Evolutionary conservation across 2,113 vertebrate species (phyloP).

Genomic region (Micronycteris hirsuta): DNA sequence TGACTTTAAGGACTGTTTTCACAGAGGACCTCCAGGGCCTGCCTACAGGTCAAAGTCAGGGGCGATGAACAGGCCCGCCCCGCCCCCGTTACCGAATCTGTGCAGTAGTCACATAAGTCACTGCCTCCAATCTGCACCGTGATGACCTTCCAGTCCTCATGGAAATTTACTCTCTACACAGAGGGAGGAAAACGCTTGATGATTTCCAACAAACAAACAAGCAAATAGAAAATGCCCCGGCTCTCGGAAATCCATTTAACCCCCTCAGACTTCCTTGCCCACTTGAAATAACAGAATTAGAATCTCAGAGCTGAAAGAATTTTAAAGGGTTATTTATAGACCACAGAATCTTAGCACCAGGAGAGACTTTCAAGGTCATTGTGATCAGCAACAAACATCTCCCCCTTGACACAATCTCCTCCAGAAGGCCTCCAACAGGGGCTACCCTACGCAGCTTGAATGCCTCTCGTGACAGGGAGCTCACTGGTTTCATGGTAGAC

Average conservation of each 20-base stretch:
- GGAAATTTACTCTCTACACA: constrained; percentile 87
- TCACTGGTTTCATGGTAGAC: background rate
- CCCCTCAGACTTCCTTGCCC: background rate
- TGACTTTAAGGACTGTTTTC: background rate
- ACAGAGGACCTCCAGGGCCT: background rate
- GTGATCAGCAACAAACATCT: background rate
- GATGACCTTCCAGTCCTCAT: constrained; percentile 93
- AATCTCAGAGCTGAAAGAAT: background rate
- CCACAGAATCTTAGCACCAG: background rate
- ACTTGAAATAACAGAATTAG: background rate
- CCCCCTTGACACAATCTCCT: background rate
- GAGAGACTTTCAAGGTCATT: background rate
- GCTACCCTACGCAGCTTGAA: background rate
- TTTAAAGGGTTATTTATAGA: constrained; percentile 36
- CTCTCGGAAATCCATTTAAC: background rate
- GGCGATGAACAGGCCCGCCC: background rate
- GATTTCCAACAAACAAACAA: background rate
- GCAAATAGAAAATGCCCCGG: background rate
- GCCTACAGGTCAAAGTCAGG: background rate
- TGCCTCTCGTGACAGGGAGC: background rate
- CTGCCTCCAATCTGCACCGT: constrained; percentile 88
- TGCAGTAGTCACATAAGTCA: constrained; percentile 91
- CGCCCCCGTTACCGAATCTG: constrained; percentile 83
- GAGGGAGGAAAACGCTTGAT: constrained; percentile 20
- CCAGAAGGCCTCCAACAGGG: background rate